Evolutionary conservation across 2,888 invertebrate species (phyloP).

Genomic region (Camponotus fellah): DNA sequence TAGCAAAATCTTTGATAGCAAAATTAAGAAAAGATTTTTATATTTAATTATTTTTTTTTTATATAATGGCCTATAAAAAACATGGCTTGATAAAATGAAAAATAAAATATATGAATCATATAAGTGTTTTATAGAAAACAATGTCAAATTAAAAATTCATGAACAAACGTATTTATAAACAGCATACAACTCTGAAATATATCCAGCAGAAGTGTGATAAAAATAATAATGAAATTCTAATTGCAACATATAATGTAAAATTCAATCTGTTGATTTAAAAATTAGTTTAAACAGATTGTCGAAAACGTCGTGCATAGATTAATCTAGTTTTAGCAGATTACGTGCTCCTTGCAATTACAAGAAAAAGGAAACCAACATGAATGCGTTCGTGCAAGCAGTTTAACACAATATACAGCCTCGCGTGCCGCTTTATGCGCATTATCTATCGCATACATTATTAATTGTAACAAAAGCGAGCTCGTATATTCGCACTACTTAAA

Average conservation of each 20-base stretch:
- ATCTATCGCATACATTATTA: slow-evolving; percentile 75
- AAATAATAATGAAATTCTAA: neutral
- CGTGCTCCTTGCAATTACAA: slow-evolving; percentile 40
- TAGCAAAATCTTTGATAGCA: no score
- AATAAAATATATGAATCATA: neutral
- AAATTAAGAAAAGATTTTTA: neutral
- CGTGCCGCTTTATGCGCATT: slow-evolving; percentile 62
- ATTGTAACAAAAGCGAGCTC: slow-evolving; percentile 57
- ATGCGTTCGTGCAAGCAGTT: slow-evolving; percentile 30
- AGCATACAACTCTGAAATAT: neutral
- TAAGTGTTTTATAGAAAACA: neutral
- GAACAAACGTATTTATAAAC: neutral
- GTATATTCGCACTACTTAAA: slow-evolving; percentile 34
- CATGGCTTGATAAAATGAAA: neutral
- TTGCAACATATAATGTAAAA: neutral
- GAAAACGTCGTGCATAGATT: neutral
- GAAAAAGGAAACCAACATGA: slow-evolving; percentile 10
- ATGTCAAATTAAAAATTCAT: neutral
- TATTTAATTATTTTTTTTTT: neutral
- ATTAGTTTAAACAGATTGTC: neutral
- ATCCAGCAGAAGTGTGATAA: neutral
- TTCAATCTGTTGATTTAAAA: neutral
- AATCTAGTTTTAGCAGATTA: neutral
- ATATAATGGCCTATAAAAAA: neutral
- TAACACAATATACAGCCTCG: slow-evolving; percentile 41